phyloP scores from a whole-genome alignment of 2,797 vertebrate genomes.

The Telmatherina bonti region DNA sequence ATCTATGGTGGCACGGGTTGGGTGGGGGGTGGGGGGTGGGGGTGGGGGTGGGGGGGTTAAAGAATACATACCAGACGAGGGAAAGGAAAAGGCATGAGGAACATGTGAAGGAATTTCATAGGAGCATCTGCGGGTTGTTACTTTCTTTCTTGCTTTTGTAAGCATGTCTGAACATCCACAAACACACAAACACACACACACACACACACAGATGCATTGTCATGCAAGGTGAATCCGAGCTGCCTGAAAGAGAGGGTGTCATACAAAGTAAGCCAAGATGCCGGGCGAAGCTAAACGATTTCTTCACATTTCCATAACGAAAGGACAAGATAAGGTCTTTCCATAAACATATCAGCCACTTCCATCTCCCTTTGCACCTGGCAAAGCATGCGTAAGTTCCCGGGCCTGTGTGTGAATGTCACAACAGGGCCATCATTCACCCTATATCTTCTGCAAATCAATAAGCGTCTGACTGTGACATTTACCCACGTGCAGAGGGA shows the following conservation, averaged over 20 bases:
- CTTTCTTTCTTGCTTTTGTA: constrained; percentile 15
- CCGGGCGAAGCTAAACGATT: constrained; percentile 54
- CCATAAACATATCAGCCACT: constrained; percentile 68
- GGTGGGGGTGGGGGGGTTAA: constrained; percentile 27
- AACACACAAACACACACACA: constrained; percentile 37
- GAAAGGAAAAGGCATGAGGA: constrained; percentile 40
- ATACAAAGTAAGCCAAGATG: constrained; percentile 38
- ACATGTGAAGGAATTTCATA: constrained; percentile 22
- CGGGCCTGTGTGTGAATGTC: constrained; percentile 67
- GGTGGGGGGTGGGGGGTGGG: constrained; percentile 15
- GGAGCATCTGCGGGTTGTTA: constrained; percentile 11
- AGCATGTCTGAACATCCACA: constrained; percentile 43
- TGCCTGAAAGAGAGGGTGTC: constrained; percentile 26
- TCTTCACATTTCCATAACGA: constrained; percentile 72
- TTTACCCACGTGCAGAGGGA: constrained; percentile 65
- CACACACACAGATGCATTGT: constrained; percentile 15
- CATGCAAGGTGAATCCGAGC: constrained; percentile 20
- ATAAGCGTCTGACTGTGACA: constrained; percentile 74
- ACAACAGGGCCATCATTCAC: constrained; percentile 73
- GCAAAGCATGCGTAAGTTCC: constrained; percentile 38
- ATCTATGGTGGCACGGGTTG: constrained; percentile 62
- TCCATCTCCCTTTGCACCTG: constrained; percentile 57
- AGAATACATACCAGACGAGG: constrained; percentile 29
- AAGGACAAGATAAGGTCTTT: constrained; percentile 77
- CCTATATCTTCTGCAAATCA: constrained; percentile 73